Conservation (phyloP, 1,140 invertebrate species). For the Asbolus verrucosus region DNA sequence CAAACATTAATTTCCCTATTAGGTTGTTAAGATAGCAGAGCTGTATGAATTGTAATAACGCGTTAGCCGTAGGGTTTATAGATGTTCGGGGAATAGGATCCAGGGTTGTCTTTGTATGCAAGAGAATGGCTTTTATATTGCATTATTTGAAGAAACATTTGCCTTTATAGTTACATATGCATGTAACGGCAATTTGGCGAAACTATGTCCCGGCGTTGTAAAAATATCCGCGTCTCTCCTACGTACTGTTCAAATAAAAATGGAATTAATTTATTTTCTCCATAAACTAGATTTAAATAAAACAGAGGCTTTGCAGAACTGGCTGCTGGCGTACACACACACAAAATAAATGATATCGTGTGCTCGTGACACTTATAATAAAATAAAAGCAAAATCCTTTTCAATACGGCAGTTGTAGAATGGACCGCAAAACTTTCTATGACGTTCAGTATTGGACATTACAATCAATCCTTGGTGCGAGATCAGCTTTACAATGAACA, state of each 20-base stretch:
- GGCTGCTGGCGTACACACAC: conserved; percentile 36
- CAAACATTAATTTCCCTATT: conserved; percentile 5
- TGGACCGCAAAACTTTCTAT: conserved; percentile 48
- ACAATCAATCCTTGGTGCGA: conserved; percentile 53
- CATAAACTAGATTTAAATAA: conserved; percentile 54
- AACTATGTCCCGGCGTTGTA: conserved; percentile 30
- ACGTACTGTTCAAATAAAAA: conserved; percentile 47
- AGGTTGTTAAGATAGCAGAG: conserved; percentile 25
- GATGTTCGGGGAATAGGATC: background rate
- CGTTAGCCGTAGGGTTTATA: background rate
- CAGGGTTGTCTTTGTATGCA: conserved; percentile 28
- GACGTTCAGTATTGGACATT: conserved; percentile 52
- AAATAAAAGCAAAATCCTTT: conserved; percentile 56
- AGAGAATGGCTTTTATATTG: conserved; percentile 50
- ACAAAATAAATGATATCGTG: conserved; percentile 56
- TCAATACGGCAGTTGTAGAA: conserved; percentile 51
- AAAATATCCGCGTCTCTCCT: conserved; percentile 35
- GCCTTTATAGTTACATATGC: conserved; percentile 45
- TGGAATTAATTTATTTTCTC: conserved; percentile 48
- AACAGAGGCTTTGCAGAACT: conserved; percentile 40
- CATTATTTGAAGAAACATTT: conserved; percentile 49
- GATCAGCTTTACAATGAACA: conserved; percentile 52
- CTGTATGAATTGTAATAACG: conserved; percentile 13
- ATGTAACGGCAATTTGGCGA: conserved; percentile 47
- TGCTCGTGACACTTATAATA: conserved; percentile 56